phyloP scores from a whole-genome alignment of 1,140 invertebrate genomes.

The Carposina sasakii region DNA sequence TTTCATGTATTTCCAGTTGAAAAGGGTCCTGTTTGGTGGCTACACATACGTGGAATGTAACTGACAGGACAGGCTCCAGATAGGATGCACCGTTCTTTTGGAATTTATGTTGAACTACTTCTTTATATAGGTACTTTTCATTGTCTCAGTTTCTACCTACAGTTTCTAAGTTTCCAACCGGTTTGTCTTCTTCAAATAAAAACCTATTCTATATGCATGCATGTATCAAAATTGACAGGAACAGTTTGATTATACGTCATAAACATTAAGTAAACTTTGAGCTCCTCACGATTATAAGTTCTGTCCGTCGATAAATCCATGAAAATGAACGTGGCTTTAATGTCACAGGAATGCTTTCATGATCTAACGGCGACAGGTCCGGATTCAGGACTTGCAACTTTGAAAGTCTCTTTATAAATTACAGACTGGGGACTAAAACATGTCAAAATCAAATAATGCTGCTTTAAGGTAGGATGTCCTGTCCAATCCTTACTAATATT shows the following conservation, averaged over 20 bases:
- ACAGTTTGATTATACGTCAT: background rate
- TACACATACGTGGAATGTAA: too few relatives aligned
- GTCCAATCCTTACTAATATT: too few relatives aligned
- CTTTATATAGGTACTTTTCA: background rate
- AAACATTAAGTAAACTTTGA: slow-evolving; percentile 12
- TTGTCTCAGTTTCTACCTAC: background rate
- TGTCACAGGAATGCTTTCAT: slow-evolving; percentile 65
- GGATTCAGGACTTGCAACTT: slow-evolving; percentile 19
- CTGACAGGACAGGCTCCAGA: too few relatives aligned
- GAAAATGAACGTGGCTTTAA: slow-evolving; percentile 59
- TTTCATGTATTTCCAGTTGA: too few relatives aligned
- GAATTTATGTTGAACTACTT: too few relatives aligned
- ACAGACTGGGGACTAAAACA: too few relatives aligned
- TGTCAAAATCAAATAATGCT: too few relatives aligned
- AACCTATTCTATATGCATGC: background rate
- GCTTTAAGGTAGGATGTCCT: too few relatives aligned
- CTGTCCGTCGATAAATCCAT: slow-evolving; percentile 67
- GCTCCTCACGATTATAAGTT: slow-evolving; percentile 39
- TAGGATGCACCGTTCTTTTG: too few relatives aligned
- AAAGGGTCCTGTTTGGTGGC: too few relatives aligned
- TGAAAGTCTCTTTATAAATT: too few relatives aligned
- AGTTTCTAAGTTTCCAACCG: background rate
- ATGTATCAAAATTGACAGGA: background rate
- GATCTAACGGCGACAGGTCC: slow-evolving; percentile 41
- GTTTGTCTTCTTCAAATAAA: background rate